Percentiles rank a stretch among this genome's conserved stretches.
These are phyloP conservation scores for Corydoras sp. DNA, from an alignment of 2,113 vertebrate genomes.

Conservation along the genomic window DNA sequence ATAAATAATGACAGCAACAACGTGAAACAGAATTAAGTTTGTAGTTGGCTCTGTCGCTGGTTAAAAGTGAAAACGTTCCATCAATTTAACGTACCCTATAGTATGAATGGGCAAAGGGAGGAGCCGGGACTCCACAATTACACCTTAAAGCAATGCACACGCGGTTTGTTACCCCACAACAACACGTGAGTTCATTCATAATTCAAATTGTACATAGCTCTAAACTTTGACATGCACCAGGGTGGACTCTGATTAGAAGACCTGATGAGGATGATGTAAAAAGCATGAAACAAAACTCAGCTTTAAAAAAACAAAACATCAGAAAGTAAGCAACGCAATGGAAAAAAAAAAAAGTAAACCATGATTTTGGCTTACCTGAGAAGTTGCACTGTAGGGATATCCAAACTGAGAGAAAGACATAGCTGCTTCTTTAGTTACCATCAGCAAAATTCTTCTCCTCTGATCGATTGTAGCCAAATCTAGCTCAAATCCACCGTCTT, in stretches of 20 bases:
- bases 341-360: conserved; percentile 18
- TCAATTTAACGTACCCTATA: conserved; percentile 28
- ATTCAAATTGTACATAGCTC: conserved; percentile 62
- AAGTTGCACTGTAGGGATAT: conserved; percentile 90
- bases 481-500: conserved; percentile 79
- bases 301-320: no score
- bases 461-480: conserved; percentile 84
- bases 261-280: no score
- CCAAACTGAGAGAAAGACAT: conserved; percentile 99
- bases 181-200: conserved; percentile 76
- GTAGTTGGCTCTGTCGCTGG: not conserved
- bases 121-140: conserved; percentile 47
- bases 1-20: no score
- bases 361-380: conserved; percentile 72
- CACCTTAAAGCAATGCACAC: conserved; percentile 48
- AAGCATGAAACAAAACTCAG: no score
- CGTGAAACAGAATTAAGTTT: not conserved
- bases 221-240: conserved; percentile 53
- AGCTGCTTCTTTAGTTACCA: conserved; percentile 80
- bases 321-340: no score
- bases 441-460: conserved; percentile 79
- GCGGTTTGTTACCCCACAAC: conserved; percentile 63
- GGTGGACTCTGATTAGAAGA: no score
- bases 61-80: conserved; percentile 21
- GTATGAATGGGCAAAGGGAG: conserved; percentile 38